Evolutionary conservation across 2,113 vertebrate genomes (phyloP).

Genomic region (Ceuthmochares aereus): DNA sequence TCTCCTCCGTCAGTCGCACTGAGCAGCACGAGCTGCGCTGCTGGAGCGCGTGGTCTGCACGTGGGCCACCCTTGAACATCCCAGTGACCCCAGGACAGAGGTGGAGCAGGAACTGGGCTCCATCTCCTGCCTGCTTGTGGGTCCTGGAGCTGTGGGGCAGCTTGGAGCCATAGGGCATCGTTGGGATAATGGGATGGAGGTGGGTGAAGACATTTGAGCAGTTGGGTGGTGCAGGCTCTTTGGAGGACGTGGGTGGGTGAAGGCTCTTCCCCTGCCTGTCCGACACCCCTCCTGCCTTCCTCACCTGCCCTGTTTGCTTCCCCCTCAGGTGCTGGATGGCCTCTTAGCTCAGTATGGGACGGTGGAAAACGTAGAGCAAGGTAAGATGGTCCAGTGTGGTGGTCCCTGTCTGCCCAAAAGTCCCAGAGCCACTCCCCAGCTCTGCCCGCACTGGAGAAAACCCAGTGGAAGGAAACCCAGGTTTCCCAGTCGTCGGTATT

Average conservation of each 20-base stretch:
- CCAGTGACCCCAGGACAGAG: not conserved
- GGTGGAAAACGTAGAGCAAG: conserved; percentile 95
- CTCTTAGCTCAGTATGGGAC: conserved; percentile 91
- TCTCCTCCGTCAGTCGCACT: not conserved
- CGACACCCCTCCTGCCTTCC: not conserved
- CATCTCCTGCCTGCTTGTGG: not conserved
- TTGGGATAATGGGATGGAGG: not conserved
- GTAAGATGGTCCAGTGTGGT: conserved; percentile 64
- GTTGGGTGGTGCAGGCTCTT: not conserved
- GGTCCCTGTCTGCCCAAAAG: not conserved
- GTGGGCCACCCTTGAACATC: not conserved
- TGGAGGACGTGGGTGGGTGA: not conserved
- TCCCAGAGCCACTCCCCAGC: not conserved
- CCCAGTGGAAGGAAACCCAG: not conserved
- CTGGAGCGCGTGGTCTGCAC: fast-evolving
- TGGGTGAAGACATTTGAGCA: not conserved
- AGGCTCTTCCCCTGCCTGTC: not conserved
- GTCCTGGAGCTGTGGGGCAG: not conserved
- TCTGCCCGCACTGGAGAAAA: fast-evolving
- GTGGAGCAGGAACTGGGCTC: not conserved
- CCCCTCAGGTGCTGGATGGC: conserved; percentile 87
- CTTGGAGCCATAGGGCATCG: not conserved
- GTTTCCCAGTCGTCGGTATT: not conserved
- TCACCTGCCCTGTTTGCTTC: not conserved
- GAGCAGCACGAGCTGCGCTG: fast-evolving